Evolutionary conservation across 2,113 vertebrate genomes (phyloP).

Genomic region (Brachyhypopomus gauderio): DNA sequence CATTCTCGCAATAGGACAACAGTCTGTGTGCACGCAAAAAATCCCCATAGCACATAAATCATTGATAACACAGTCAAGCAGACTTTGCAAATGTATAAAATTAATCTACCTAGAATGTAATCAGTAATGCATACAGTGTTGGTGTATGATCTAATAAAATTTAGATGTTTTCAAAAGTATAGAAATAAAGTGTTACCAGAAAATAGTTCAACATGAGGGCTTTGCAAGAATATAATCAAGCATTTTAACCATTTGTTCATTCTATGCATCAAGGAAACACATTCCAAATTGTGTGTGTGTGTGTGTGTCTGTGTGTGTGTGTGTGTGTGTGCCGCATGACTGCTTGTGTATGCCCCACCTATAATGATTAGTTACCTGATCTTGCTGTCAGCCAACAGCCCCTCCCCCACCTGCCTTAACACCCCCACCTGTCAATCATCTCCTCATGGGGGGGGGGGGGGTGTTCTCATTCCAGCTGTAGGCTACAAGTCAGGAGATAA

Average conservation of each 20-base stretch:
- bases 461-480: constrained; percentile 31
- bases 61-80: too few species aligned
- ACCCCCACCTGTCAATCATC: constrained; percentile 44
- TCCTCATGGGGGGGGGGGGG: constrained; percentile 32
- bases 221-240: too few species aligned
- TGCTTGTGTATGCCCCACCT: constrained; percentile 21
- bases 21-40: too few species aligned
- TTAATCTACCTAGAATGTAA: too few species aligned
- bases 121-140: too few species aligned
- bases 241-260: not conserved
- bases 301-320: not conserved
- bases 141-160: too few species aligned
- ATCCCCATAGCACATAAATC: too few species aligned
- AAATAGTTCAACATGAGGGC: too few species aligned
- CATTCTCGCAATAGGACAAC: too few species aligned
- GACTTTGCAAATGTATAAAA: too few species aligned
- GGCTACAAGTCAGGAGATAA: constrained; percentile 44
- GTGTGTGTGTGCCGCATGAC: not conserved
- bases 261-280: not conserved
- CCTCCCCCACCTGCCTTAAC: constrained; percentile 6
- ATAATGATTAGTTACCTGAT: constrained; percentile 48
- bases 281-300: not conserved
- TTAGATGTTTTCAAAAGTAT: too few species aligned
- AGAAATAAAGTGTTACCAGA: too few species aligned
- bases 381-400: constrained; percentile 33